Evolutionary conservation across 2,888 invertebrate genomes (phyloP).

Genomic region (Tiliacea aurago): DNA sequence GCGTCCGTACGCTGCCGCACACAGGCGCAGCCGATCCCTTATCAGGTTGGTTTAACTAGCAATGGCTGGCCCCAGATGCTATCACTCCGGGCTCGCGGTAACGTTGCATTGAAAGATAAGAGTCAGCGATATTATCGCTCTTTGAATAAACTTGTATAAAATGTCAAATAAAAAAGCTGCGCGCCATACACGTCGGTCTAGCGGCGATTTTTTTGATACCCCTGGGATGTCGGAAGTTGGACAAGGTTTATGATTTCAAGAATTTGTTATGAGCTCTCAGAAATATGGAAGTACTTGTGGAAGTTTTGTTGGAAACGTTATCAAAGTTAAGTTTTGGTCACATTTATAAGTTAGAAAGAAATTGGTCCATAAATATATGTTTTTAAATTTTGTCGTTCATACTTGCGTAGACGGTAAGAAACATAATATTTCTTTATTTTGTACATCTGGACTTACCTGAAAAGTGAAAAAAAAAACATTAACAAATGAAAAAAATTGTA

Average conservation of each 20-base stretch:
- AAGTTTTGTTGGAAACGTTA: conserved; percentile 16
- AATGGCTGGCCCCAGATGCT: conserved; percentile 89
- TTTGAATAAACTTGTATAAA: conserved; percentile 91
- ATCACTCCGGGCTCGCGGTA: conserved; percentile 89
- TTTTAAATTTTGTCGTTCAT: background rate
- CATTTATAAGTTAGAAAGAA: conserved; percentile 1
- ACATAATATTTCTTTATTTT: background rate
- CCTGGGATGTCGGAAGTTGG: conserved; percentile 69
- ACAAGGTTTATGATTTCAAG: conserved; percentile 57
- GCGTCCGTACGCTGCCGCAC: conserved; percentile 75
- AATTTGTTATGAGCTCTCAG: conserved; percentile 61
- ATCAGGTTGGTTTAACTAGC: conserved; percentile 90
- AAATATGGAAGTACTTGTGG: conserved; percentile 50
- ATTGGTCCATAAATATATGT: background rate
- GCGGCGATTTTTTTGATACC: conserved; percentile 82
- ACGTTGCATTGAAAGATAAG: conserved; percentile 91
- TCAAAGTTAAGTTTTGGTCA: conserved; percentile 2
- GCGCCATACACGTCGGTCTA: conserved; percentile 84
- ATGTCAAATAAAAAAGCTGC: conserved; percentile 90
- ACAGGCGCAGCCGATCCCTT: conserved; percentile 84
- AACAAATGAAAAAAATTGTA: background rate
- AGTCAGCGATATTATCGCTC: conserved; percentile 89
- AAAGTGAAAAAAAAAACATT: conserved; percentile 43
- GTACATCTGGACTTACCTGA: conserved; percentile 59
- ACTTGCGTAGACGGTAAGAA: conserved; percentile 28